Conservation (phyloP, 2,797 vertebrate species). For the Propithecus perrieri region DNA sequence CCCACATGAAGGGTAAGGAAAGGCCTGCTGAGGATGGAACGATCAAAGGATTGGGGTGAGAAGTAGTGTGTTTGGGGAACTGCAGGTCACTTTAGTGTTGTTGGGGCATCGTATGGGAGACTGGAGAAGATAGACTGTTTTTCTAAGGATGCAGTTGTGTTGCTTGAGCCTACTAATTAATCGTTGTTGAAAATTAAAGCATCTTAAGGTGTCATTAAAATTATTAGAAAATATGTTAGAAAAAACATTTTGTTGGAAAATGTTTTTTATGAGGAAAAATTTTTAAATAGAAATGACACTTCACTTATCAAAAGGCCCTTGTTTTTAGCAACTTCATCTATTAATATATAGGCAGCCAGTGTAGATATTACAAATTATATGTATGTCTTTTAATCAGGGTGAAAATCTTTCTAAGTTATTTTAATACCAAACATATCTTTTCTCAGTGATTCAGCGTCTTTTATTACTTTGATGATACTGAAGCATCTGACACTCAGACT, state of each 20-base stretch:
- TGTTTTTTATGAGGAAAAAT: background rate
- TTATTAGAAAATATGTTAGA: background rate
- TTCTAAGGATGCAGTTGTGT: background rate
- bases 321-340: background rate
- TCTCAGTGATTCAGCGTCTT: background rate
- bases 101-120: background rate
- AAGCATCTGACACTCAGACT: background rate
- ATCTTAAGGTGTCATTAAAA: slow-evolving; percentile 6
- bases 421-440: background rate
- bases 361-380: background rate
- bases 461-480: background rate
- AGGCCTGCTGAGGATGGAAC: background rate
- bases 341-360: background rate
- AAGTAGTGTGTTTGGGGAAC: background rate
- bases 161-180: background rate
- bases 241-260: background rate
- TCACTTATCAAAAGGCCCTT: background rate
- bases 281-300: background rate
- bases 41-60: background rate
- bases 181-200: background rate
- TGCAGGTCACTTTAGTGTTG: background rate
- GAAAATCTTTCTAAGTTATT: background rate
- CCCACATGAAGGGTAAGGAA: background rate
- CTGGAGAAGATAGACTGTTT: background rate
- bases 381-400: background rate